Base-by-base conservation (phyloP, 1,140 invertebrate genomes). In the Scaptomyza graminum region DNA sequence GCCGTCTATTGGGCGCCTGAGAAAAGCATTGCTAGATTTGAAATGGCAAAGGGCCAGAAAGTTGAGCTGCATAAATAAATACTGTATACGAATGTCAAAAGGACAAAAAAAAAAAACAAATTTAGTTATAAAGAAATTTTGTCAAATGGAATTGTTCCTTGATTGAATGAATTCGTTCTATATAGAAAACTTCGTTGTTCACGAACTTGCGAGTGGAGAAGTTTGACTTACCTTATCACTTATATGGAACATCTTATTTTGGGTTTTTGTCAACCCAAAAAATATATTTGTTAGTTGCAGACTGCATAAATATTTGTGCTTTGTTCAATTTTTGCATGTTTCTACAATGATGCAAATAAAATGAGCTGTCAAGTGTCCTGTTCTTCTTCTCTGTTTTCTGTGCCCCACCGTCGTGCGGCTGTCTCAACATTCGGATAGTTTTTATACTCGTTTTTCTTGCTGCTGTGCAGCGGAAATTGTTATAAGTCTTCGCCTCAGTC, bases 401-500 rank as follows among this genome's bases (percentile, higher is more conserved):
- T 50, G 5, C 12, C 18, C 16, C 15, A 8, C 9, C 15, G 16
- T n/a, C 15, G 16, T 44, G 16, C 16, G 39, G 25, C 49, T 41
- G 47, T 34, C 47, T 60, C 34, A 52, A 47, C 55, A 51, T 73
- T 73, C 68, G 34, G 56, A 62, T 56, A 51, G 50, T 67, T 55
- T 61, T 54, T n/a, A n/a, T n/a, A n/a, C n/a, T n/a, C n/a, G n/a
- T n/a, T 56, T 4, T 28, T 15, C 37, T 28, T 6, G 43, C 34
- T 25, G 34, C 59, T 54, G 41, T 39, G 47, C 50, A 55, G 61
- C 74, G 74, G 82, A 85, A 85, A 66, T 81, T 43, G 77, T 67
- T 73, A 60, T 72, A 56, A 15, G 46, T 67, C 61, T 64, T 37
- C 31, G 74, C 61, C 22, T 50, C 56, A 65, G 60, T 63, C 65